phyloP scores from a whole-genome alignment of 2,888 invertebrate species.

The Eulithis prunata region DNA sequence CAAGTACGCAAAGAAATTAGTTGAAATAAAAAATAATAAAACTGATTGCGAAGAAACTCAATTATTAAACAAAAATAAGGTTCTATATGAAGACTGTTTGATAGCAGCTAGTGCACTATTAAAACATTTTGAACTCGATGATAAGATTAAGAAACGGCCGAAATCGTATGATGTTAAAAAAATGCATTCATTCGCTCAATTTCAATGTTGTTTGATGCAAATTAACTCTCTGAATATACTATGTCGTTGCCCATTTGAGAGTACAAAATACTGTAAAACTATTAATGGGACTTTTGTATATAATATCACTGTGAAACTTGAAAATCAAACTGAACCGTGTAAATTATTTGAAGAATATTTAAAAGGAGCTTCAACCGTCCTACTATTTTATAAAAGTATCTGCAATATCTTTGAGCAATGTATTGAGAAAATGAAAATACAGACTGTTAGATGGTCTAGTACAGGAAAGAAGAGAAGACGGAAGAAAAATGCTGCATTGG shows the following conservation, averaged over 20 bases:
- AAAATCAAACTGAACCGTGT: slow-evolving; percentile 80
- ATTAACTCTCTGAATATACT: slow-evolving; percentile 86
- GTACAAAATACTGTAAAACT: slow-evolving; percentile 84
- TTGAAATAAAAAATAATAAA: slow-evolving; percentile 56
- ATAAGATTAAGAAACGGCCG: slow-evolving; percentile 77
- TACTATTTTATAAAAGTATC: slow-evolving; percentile 68
- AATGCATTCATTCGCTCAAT: slow-evolving; percentile 87
- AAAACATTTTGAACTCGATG: slow-evolving; percentile 84
- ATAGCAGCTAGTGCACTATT: slow-evolving; percentile 84
- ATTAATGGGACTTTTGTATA: slow-evolving; percentile 91
- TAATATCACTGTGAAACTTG: slow-evolving; percentile 87
- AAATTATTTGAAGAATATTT: slow-evolving; percentile 81
- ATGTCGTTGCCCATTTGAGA: slow-evolving; percentile 84
- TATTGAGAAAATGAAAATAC: slow-evolving; percentile 58
- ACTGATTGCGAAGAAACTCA: slow-evolving; percentile 48
- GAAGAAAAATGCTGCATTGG: slow-evolving; percentile 49
- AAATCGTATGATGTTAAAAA: slow-evolving; percentile 83
- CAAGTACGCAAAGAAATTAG: slow-evolving; percentile 69
- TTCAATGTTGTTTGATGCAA: slow-evolving; percentile 86
- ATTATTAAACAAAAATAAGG: slow-evolving; percentile 76
- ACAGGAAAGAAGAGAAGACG: slow-evolving; percentile 56
- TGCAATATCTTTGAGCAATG: slow-evolving; percentile 56
- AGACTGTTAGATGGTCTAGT: slow-evolving; percentile 49
- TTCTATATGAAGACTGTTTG: slow-evolving; percentile 84
- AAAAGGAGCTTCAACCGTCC: slow-evolving; percentile 63